Percentiles rank a stretch among this genome's conserved stretches.
Evolutionary conservation across 1,140 invertebrate genomes (phyloP).

Genomic region (Zaprionus gabonicus): DNA sequence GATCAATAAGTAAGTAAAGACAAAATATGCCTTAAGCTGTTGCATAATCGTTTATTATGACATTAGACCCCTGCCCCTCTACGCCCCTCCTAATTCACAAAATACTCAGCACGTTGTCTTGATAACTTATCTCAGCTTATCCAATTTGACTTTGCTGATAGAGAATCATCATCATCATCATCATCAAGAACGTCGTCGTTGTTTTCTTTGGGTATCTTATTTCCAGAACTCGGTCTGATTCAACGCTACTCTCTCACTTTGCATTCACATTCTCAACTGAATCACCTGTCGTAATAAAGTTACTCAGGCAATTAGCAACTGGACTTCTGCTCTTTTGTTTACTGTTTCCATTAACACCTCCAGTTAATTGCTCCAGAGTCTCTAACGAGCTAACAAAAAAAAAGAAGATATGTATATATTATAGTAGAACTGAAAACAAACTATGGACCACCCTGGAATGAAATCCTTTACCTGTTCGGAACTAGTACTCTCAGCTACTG

Average conservation of each 20-base stretch:
- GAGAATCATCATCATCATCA: background rate
- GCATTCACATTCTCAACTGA: background rate
- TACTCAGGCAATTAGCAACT: slow-evolving; percentile 37
- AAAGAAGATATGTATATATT: no score
- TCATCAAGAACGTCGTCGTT: background rate
- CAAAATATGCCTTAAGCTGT: background rate
- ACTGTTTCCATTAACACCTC: slow-evolving; percentile 30
- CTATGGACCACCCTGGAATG: background rate
- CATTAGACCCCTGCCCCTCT: background rate
- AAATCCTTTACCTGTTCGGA: slow-evolving; percentile 8
- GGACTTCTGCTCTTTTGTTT: slow-evolving; percentile 18
- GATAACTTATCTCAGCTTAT: slow-evolving; percentile 49
- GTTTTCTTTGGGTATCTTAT: background rate
- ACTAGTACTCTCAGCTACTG: background rate
- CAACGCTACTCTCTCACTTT: slow-evolving; percentile 7
- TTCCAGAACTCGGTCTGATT: slow-evolving; percentile 28
- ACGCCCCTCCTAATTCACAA: background rate
- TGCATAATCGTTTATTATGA: background rate
- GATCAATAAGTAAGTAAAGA: background rate
- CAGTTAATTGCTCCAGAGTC: slow-evolving; percentile 3
- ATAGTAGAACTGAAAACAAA: background rate
- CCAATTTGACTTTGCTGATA: slow-evolving; percentile 28
- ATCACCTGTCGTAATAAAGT: slow-evolving; percentile 26
- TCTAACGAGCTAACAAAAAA: slow-evolving; percentile 5
- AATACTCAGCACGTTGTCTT: slow-evolving; percentile 10